Conservation (phyloP, 2,113 vertebrate species). For the Bothrops jararaca region DNA sequence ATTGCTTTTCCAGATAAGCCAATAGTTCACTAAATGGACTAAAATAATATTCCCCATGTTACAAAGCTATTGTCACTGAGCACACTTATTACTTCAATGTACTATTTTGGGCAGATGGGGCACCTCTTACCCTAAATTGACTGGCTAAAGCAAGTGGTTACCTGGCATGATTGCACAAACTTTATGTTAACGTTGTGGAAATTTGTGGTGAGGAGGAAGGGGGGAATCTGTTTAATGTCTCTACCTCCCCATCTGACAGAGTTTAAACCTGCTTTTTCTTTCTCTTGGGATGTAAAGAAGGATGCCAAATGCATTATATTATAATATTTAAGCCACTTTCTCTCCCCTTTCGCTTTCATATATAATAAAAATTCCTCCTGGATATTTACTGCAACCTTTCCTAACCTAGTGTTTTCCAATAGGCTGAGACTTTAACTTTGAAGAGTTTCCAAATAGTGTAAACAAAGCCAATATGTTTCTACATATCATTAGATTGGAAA, state of each 20-base stretch:
- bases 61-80: background rate
- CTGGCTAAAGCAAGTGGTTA: background rate
- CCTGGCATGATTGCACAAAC: background rate
- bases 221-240: background rate
- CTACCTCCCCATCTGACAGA: background rate
- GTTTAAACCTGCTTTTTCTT: background rate
- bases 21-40: background rate
- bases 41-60: background rate
- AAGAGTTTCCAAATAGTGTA: background rate
- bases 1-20: background rate
- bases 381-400: background rate
- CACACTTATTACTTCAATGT: background rate
- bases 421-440: background rate
- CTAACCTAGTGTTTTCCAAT: background rate
- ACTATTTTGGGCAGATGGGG: background rate
- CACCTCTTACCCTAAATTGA: background rate
- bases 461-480: background rate
- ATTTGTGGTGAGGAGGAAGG: background rate
- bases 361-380: background rate
- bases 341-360: background rate
- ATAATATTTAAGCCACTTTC: background rate
- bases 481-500: background rate
- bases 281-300: background rate
- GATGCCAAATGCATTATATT: background rate
- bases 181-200: background rate